Base-by-base conservation (phyloP, 2,113 vertebrate genomes). In the Rhineura floridana region DNA sequence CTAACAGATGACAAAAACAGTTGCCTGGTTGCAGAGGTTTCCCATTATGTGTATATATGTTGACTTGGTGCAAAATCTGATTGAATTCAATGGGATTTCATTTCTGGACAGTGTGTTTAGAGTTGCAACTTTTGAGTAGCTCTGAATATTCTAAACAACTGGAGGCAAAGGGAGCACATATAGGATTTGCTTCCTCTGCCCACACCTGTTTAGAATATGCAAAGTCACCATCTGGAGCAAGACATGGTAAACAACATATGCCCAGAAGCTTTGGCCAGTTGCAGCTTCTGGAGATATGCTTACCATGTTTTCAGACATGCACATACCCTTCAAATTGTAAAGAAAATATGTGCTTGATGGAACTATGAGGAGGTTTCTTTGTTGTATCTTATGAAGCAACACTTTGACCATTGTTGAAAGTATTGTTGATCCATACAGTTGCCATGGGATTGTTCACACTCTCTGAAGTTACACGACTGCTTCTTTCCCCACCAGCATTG, bases 1-100 rank as follows among this genome's bases (percentile, higher is more conserved):
- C 25, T 69, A 42, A 76, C n/a, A 80, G 42, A 89, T 85, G 85
- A 84, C 63, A 9, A 89, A 90, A 91, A 46, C 84, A 67, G 13
- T 28, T 33, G 62, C 30, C 23, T 44, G 7, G 62, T 46, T 83
- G 63, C 28, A 46, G 42, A 28, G 2, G 44, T 28, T 78, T 77
- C 23, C 59, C 52, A 19, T 67, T 46, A 52, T 50, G 62, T 48
- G 21, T 50, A 52, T 6, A 46, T 48, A 36, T 72, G 12, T 28
- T 83, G n/a, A 36, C 48, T 44, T 75, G 42, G 42, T n/a, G 76
- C 39, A 76, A 62, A 62, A 44, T 76, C 28, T 6, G 42, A 62
- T 2, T 33, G 39, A 62, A n/a, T 76, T 85, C 39, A 62, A n/a
- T 85, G 39, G 21, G 50, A n/a, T 25, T 19, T 75, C 59, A 59